Evolutionary conservation across 2,888 invertebrate genomes (phyloP).

Genomic region (Troides aeacus): DNA sequence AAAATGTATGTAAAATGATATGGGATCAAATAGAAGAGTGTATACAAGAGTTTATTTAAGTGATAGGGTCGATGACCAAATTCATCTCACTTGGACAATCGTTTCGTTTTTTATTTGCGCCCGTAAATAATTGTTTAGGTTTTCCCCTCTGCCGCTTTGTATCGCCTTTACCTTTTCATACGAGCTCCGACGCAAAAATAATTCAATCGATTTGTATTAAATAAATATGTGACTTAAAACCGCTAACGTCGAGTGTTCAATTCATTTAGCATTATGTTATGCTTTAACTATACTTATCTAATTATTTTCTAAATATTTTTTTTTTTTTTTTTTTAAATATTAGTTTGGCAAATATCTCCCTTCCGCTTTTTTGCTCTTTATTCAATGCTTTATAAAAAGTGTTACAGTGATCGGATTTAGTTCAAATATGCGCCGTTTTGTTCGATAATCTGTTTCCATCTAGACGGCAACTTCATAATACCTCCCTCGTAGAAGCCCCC

Average conservation of each 20-base stretch:
- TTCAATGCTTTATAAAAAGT: too few species aligned
- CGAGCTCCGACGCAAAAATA: neutral
- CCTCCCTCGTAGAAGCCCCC: too few species aligned
- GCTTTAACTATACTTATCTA: neutral
- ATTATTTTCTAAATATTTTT: too few species aligned
- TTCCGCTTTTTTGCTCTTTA: too few species aligned
- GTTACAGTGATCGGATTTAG: too few species aligned
- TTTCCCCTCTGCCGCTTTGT: slow-evolving; percentile 4
- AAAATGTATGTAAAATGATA: neutral
- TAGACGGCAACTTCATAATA: too few species aligned
- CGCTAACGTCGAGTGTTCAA: neutral
- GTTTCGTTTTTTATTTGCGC: neutral
- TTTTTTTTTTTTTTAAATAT: too few species aligned
- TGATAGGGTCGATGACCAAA: neutral
- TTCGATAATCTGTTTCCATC: too few species aligned
- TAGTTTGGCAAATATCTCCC: too few species aligned
- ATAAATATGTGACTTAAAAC: neutral
- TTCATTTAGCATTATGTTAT: neutral
- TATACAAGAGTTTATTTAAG: neutral
- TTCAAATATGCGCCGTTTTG: too few species aligned
- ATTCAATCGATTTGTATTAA: neutral
- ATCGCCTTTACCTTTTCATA: neutral
- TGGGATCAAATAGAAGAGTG: neutral
- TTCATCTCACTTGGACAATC: neutral
- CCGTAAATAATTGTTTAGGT: slow-evolving; percentile 1